Conservation (phyloP, 1,140 invertebrate species). For the Lethrus apterus region DNA sequence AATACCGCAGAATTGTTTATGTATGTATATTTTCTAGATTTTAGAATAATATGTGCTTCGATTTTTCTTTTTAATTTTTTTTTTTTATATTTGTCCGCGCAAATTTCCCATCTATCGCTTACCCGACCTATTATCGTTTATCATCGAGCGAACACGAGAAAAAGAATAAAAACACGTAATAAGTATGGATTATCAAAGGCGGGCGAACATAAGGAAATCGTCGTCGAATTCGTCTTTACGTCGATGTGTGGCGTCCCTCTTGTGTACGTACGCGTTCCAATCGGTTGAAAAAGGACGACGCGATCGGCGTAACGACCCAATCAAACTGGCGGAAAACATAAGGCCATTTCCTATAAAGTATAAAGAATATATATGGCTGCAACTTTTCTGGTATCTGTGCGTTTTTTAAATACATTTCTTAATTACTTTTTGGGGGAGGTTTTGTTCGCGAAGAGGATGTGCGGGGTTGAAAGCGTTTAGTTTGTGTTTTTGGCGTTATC, state of each 20-base stretch:
- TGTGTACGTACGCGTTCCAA: not conserved
- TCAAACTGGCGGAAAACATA: constrained; percentile 26
- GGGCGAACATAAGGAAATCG: constrained; percentile 25
- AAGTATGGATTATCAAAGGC: constrained; percentile 39
- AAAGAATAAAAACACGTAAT: constrained; percentile 39
- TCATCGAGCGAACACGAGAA: constrained; percentile 32
- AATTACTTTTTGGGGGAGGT: constrained; percentile 27
- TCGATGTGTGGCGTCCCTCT: not conserved
- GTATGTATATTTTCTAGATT: no score
- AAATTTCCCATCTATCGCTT: constrained; percentile 31
- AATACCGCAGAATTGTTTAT: no score
- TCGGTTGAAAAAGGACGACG: constrained; percentile 2
- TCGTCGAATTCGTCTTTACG: not conserved
- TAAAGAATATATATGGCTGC: constrained; percentile 34
- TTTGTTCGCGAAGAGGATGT: constrained; percentile 2
- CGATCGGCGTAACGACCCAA: not conserved
- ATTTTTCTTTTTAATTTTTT: no score
- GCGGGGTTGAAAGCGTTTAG: not conserved
- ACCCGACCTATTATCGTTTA: constrained; percentile 37
- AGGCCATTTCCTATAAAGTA: constrained; percentile 36
- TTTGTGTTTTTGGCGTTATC: no score
- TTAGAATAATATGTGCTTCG: no score
- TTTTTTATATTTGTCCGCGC: no score
- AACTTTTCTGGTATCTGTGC: constrained; percentile 31
- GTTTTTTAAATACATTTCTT: constrained; percentile 36